phyloP scores from a whole-genome alignment of 2,797 vertebrate species.

The Amblyopsis hoosieri region DNA sequence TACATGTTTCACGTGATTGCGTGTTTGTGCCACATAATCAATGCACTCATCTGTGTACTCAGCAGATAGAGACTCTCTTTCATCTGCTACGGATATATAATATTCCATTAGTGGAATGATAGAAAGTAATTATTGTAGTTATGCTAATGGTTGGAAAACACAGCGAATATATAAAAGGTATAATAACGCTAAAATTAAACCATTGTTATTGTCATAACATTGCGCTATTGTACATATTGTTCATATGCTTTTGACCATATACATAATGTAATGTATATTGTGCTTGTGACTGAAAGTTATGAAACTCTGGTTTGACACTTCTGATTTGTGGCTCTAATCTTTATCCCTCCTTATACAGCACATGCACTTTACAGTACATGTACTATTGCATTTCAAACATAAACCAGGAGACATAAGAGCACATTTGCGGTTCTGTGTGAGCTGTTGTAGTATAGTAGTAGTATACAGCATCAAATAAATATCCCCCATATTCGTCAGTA shows the following conservation, averaged over 20 bases:
- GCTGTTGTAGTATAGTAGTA: no score
- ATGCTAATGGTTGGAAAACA: conserved; percentile 30
- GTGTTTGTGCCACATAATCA: not conserved
- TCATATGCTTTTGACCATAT: not conserved
- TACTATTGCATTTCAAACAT: no score
- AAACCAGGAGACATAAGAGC: no score
- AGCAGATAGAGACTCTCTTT: conserved; percentile 21
- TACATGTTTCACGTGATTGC: not conserved
- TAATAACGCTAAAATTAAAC: not conserved
- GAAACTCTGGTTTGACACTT: not conserved
- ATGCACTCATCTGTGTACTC: conserved; percentile 6
- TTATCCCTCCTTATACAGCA: no score
- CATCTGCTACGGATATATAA: conserved; percentile 1
- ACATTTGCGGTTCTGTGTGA: no score
- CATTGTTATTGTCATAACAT: not conserved
- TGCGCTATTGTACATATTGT: not conserved
- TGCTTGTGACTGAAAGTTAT: not conserved
- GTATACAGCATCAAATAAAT: no score
- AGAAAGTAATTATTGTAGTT: conserved; percentile 28
- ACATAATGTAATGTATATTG: not conserved
- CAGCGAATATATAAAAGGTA: conserved; percentile 6
- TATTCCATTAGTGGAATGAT: conserved; percentile 39
- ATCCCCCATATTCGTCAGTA: no score
- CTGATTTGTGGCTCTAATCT: no score
- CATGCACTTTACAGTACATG: no score